Conservation (phyloP, 2,797 vertebrate species). For the Pitangus sulphuratus region DNA sequence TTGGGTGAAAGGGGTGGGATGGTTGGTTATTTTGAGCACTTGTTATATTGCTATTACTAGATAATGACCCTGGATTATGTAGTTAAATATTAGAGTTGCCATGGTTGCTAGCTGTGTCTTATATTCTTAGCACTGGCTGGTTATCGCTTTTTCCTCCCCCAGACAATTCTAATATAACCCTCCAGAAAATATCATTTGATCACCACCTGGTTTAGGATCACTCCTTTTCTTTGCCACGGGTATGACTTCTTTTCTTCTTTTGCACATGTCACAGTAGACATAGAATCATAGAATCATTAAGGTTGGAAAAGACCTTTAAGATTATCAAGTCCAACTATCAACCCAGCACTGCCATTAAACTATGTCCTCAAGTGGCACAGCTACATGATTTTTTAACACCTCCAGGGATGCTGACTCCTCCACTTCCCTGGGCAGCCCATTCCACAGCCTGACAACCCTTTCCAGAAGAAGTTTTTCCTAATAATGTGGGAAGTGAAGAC, state of each 20-base stretch:
- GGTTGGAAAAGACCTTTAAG: not conserved
- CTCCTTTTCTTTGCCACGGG: not conserved
- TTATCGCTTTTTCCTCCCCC: constrained; percentile 50
- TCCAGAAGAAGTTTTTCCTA: not conserved
- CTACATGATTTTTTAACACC: not conserved
- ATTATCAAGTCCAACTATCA: not conserved
- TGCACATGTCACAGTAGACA: not conserved
- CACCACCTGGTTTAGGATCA: constrained; percentile 6
- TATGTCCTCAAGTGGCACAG: not conserved
- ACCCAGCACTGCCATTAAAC: not conserved
- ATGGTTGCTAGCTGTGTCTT: constrained; percentile 61
- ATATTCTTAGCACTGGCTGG: constrained; percentile 60
- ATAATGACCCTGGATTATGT: constrained; percentile 64
- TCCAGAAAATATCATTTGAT: constrained; percentile 27
- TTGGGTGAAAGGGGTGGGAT: constrained; percentile 63
- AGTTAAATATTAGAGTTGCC: constrained; percentile 70
- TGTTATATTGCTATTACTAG: constrained; percentile 69
- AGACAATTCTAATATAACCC: constrained; percentile 57
- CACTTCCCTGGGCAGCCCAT: not conserved
- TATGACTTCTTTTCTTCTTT: constrained; percentile 7
- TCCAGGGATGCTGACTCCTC: not conserved
- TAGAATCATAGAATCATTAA: not conserved
- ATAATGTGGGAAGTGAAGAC: not conserved
- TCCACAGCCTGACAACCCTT: not conserved
- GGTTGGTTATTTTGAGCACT: constrained; percentile 64